Percentiles rank a stretch among this genome's conserved stretches.
These are phyloP conservation scores for Lampropteryx suffumata DNA, from an alignment of 2,888 invertebrate species.

Conservation along the genomic window DNA sequence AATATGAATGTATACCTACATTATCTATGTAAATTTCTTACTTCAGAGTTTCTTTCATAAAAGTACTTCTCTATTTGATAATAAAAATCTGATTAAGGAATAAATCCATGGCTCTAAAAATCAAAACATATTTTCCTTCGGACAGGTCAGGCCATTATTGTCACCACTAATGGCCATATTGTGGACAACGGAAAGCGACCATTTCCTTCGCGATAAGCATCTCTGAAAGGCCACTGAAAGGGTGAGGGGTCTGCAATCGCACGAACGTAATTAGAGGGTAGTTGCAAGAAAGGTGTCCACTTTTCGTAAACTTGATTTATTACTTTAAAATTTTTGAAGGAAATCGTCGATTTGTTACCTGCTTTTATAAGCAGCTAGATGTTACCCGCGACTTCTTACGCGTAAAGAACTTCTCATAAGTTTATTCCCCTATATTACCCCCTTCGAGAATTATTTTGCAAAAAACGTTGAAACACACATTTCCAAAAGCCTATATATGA, in stretches of 20 bases:
- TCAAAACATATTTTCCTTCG: slow-evolving; percentile 36
- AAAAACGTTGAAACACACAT: too few species aligned
- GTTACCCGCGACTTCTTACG: too few species aligned
- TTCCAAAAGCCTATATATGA: too few species aligned
- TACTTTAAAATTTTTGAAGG: slow-evolving; percentile 57
- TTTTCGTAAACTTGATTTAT: slow-evolving; percentile 42
- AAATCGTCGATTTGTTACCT: slow-evolving; percentile 46
- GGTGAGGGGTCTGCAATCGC: slow-evolving; percentile 68
- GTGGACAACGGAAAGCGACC: slow-evolving; percentile 81
- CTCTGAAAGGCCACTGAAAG: slow-evolving; percentile 79
- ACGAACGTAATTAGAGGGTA: slow-evolving; percentile 64
- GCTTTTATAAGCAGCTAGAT: background rate
- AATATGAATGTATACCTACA: too few species aligned
- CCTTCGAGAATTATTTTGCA: too few species aligned
- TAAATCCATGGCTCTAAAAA: slow-evolving; percentile 22
- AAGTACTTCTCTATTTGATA: too few species aligned
- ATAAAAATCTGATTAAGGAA: slow-evolving; percentile 9
- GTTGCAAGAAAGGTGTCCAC: slow-evolving; percentile 49
- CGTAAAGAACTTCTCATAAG: too few species aligned
- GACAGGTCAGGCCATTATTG: slow-evolving; percentile 74
- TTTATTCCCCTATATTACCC: too few species aligned
- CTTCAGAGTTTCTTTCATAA: too few species aligned
- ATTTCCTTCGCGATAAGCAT: slow-evolving; percentile 81
- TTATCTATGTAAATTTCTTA: too few species aligned
- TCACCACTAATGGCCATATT: slow-evolving; percentile 73